Evolutionary conservation across 2,888 invertebrate genomes (phyloP), one percentile per base, ranked within the genome.

Genomic region (Crocallis elinguaria): DNA sequence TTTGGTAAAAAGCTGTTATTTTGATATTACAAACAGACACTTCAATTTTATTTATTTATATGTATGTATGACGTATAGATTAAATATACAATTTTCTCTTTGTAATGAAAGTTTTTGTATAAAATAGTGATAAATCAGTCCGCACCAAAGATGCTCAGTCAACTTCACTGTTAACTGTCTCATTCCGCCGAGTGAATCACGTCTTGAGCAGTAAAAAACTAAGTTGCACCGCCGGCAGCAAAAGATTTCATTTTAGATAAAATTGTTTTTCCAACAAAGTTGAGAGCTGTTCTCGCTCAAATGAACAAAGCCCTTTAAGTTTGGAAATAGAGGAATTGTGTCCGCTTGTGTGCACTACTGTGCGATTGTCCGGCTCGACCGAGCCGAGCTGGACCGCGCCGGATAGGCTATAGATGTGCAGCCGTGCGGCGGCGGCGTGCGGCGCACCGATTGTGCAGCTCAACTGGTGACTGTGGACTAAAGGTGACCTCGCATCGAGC

Each of bases 171-270:
- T 25, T 23, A 41, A 38, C 38, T 36, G 49, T 39, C 58, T 57
- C 56, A 53, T 52, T 56, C 49, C 49, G 25, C 48, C 53, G 49
- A 62, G 49, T 57, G 62, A 62, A 62, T 63, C 43, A 56, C 56
- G 58, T 55, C 53, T 57, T 35, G 54, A 50, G 51, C 45, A 49
- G 57, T 57, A 60, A 59, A 61, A 55, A 55, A 56, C 57, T 56
- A 46, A 58, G 60, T 57, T 52, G 60, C 60, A 58, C 27, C 49
- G 42, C 21, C 38, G 37, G 23, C 49, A 23, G 33, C 39, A 21
- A 53, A 53, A 64, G 64, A 64, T 62, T 60, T 61, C 60, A 65
- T 62, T 65, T 62, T 57, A 65, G 62, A 65, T 65, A 65, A 61
- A 57, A 59, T 57, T 61, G 61, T 64, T 61, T 59, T 56, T 49